These are phyloP conservation scores for Pangasius krempfi DNA, from an alignment of 2,797 vertebrate genomes.

Conservation along the genomic window DNA sequence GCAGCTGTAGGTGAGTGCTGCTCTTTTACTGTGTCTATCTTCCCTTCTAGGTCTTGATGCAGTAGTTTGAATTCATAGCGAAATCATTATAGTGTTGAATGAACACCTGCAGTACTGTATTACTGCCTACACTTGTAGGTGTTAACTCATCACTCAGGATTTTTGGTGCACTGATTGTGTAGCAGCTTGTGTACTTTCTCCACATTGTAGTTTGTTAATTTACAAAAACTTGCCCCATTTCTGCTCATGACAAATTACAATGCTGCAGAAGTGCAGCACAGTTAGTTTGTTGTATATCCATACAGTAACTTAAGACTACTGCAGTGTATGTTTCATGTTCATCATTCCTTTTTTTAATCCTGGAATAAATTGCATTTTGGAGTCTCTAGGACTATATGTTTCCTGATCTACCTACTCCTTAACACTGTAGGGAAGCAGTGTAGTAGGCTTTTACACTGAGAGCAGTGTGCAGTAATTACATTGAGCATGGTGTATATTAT, in stretches of 20 bases:
- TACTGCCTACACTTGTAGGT: neutral
- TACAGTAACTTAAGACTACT: neutral
- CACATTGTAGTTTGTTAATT: neutral
- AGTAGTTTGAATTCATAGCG: conserved; percentile 10
- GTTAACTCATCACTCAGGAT: neutral
- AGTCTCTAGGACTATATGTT: neutral
- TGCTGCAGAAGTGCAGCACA: neutral
- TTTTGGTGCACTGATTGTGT: neutral
- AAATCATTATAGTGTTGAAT: neutral
- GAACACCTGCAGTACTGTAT: neutral
- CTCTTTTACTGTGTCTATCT: conserved; percentile 1
- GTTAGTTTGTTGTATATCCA: neutral
- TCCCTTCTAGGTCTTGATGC: neutral
- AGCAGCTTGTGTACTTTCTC: neutral
- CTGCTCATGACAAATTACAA: neutral
- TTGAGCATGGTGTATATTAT: neutral
- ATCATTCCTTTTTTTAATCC: neutral
- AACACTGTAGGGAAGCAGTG: neutral
- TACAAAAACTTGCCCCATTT: neutral
- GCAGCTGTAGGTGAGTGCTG: conserved; percentile 33
- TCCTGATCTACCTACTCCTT: neutral
- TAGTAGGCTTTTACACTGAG: neutral
- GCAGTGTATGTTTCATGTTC: too few species aligned
- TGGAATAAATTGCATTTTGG: neutral
- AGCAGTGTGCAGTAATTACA: conserved; percentile 6